Conservation (phyloP, 2,113 vertebrate genomes). For the Catharus minimus region DNA sequence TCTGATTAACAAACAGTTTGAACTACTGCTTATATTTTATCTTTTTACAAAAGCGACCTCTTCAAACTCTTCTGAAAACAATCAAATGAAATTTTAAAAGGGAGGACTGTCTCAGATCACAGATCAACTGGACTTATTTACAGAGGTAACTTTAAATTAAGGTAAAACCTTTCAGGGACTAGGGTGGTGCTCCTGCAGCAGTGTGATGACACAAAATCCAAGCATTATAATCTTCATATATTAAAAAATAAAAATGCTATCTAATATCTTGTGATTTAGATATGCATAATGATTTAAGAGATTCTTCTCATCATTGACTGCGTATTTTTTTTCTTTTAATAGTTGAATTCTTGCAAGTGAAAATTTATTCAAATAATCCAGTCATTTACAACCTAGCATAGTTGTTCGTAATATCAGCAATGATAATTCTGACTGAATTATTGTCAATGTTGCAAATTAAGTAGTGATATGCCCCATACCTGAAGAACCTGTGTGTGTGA, state of each 20-base stretch:
- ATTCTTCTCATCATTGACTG: neutral
- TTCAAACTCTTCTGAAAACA: neutral
- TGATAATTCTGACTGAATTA: neutral
- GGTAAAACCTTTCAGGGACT: neutral
- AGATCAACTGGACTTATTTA: neutral
- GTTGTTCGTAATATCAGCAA: neutral
- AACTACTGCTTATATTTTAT: neutral
- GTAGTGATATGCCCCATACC: neutral
- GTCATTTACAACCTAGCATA: neutral
- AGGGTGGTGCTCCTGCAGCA: neutral
- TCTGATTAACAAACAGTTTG: neutral
- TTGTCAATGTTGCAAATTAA: neutral
- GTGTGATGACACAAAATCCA: neutral
- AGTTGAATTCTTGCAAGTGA: neutral
- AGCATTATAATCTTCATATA: neutral
- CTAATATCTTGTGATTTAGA: neutral
- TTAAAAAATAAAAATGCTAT: neutral
- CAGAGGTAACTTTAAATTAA: neutral
- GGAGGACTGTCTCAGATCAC: neutral
- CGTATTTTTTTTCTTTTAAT: neutral
- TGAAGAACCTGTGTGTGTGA: neutral
- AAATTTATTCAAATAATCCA: neutral
- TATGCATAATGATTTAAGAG: fast-evolving
- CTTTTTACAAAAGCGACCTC: neutral
- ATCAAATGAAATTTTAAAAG: neutral